Evolutionary conservation across 2,797 vertebrate genomes (phyloP).

Genomic region (Cyclopterus lumpus): DNA sequence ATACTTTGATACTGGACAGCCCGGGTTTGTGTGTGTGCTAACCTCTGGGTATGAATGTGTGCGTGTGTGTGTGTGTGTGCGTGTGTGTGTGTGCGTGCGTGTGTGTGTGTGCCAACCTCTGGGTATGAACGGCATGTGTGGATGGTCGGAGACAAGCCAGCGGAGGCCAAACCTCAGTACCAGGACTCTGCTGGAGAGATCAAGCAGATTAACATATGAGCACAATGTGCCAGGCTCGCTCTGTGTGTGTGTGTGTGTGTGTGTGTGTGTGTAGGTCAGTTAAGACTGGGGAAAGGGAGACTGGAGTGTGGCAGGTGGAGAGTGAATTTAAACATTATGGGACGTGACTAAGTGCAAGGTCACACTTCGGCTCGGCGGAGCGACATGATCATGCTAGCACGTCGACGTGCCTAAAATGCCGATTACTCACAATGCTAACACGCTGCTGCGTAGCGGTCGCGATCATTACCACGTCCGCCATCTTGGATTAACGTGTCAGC

Average conservation of each 20-base stretch:
- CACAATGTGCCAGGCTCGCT: conserved; percentile 18
- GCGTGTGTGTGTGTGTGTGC: conserved; percentile 52
- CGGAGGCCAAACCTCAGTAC: conserved; percentile 18
- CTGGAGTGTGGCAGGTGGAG: background rate
- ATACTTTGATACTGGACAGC: conserved; percentile 37
- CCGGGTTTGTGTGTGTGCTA: conserved; percentile 52
- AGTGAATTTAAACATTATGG: background rate
- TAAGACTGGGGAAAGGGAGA: background rate
- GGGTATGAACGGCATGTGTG: conserved; percentile 49
- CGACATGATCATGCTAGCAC: background rate
- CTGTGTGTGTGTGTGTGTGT: background rate
- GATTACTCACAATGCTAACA: background rate
- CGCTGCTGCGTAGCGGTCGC: background rate
- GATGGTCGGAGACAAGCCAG: conserved; percentile 36
- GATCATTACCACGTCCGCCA: background rate
- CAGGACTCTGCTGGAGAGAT: conserved; percentile 38
- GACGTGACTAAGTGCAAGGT: background rate
- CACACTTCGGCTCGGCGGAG: background rate
- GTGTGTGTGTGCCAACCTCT: conserved; percentile 48
- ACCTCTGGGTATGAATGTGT: conserved; percentile 45
- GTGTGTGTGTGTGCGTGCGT: conserved; percentile 55
- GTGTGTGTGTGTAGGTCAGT: background rate
- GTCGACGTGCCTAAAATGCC: background rate
- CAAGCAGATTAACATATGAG: conserved; percentile 29
- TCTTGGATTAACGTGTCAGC: background rate